Evolutionary conservation across 2,888 invertebrate species (phyloP).

Genomic region (Rutpela maculata): DNA sequence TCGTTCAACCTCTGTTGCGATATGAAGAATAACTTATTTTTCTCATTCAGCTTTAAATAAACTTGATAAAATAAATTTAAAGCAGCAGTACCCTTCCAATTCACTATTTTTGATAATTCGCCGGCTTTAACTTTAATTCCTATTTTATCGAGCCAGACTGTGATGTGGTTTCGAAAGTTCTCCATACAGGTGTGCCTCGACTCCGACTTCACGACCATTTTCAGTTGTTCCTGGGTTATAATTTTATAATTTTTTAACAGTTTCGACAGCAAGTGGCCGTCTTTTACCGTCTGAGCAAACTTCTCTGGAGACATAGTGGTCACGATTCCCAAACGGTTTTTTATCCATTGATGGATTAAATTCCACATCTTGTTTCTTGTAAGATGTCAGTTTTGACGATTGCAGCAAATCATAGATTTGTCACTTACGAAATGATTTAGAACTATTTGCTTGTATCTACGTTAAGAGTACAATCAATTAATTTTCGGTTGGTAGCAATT

Average conservation of each 20-base stretch:
- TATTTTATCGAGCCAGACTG: constrained; percentile 76
- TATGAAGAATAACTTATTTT: constrained; percentile 70
- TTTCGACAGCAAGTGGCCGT: constrained; percentile 77
- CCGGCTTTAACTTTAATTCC: constrained; percentile 74
- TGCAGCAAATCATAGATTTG: not conserved
- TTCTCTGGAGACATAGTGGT: constrained; percentile 76
- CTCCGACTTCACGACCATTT: constrained; percentile 71
- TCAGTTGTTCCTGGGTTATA: constrained; percentile 77
- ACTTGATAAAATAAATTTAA: constrained; percentile 79
- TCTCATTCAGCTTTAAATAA: constrained; percentile 78
- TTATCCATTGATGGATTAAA: constrained; percentile 79
- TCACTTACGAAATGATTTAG: too few relatives aligned
- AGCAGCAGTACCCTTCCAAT: constrained; percentile 75
- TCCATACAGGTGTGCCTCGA: constrained; percentile 62
- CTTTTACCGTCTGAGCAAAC: constrained; percentile 77
- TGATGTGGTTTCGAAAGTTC: constrained; percentile 76
- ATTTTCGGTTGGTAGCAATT: too few relatives aligned
- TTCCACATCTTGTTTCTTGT: constrained; percentile 74
- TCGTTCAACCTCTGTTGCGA: constrained; percentile 50
- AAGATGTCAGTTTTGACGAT: constrained; percentile 16
- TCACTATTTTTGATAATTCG: constrained; percentile 75
- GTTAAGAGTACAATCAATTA: too few relatives aligned
- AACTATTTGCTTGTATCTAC: too few relatives aligned
- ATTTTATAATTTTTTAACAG: constrained; percentile 78
- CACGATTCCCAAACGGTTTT: constrained; percentile 76